Evolutionary conservation across 1,140 invertebrate genomes (phyloP), one percentile per base, ranked within the genome.

Genomic region (Cydia splendana): DNA sequence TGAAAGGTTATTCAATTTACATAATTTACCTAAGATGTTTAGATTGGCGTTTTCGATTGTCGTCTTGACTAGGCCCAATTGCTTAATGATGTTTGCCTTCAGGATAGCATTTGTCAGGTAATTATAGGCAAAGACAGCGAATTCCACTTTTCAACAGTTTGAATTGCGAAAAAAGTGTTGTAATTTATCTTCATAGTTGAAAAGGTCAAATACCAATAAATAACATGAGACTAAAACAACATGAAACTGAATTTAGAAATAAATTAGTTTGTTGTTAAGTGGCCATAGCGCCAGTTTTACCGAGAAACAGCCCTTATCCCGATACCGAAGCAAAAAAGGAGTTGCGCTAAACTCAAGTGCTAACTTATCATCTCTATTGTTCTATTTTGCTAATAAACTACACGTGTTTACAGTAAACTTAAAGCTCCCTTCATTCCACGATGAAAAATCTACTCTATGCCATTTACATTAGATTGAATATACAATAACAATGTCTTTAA

Each of bases 311-410:
- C 30, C 30, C 30, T 10, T 71, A 42, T 42, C 1, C 9, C 6
- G 67, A 38, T 30, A 7, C 0, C 20, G 18, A 1, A 2, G 34
- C n/a, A 71, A 71, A 71, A 71, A 71, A 71, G 67, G 38, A 10
- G 7, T 24, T 71, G 9, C 15, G 67, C 13, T 71, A 18, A 42
- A n/a, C 34, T 71, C 34, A 71, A 71, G 67, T 71, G 67, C n/a
- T 38, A 9, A n/a, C 34, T 34, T 45, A 42, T 13, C 30, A 67
- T 15, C 30, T 15, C n/a, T 71, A 38, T 71, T 71, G 34, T 71
- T 45, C 3, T 42, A 71, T 42, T 71, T 71, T 45, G 28, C 65
- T 69, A 69, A 34, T 30, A 53, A 69, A 71, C 38, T 45, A 71
- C 30, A 42, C 67, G 34, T 71, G n/a, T 71, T 20, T 62, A 24